phyloP scores from a whole-genome alignment of 1,140 invertebrate species.

The Whitmania pigra region DNA sequence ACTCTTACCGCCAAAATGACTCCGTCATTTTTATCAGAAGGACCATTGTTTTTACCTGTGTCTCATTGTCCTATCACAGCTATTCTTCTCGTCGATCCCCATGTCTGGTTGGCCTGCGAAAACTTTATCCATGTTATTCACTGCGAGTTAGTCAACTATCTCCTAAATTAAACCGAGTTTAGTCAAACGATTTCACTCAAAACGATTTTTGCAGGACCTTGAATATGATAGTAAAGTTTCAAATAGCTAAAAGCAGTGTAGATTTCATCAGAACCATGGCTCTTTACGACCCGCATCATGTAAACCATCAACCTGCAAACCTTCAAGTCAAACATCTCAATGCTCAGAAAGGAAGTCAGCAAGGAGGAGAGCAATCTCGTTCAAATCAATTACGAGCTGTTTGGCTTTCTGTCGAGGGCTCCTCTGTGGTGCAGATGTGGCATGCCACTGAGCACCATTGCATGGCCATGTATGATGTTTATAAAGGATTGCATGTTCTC shows the following conservation, averaged over 20 bases:
- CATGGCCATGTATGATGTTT: slow-evolving; percentile 45
- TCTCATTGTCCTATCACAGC: slow-evolving; percentile 44
- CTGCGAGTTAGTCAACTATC: slow-evolving; percentile 33
- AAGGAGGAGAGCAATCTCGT: background rate
- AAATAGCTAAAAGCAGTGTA: slow-evolving; percentile 11
- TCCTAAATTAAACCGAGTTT: background rate
- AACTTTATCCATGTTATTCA: slow-evolving; percentile 46
- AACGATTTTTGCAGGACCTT: background rate
- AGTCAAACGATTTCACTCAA: background rate
- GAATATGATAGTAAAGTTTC: slow-evolving; percentile 17
- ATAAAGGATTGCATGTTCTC: slow-evolving; percentile 41
- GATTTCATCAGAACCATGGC: slow-evolving; percentile 1
- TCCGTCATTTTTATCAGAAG: background rate
- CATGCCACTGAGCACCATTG: slow-evolving; percentile 40
- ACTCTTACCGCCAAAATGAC: background rate
- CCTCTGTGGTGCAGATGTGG: slow-evolving; percentile 47
- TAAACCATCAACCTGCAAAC: slow-evolving; percentile 1
- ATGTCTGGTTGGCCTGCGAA: slow-evolving; percentile 45
- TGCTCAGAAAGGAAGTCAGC: background rate
- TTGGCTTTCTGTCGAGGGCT: slow-evolving; percentile 29
- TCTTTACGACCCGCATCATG: slow-evolving; percentile 1
- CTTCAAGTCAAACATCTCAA: slow-evolving; percentile 2
- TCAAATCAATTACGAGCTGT: background rate
- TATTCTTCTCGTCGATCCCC: slow-evolving; percentile 39
- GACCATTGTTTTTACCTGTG: slow-evolving; percentile 43